Evolutionary conservation across 2,797 vertebrate genomes (phyloP).

Genomic region (Anolis apletophallus): DNA sequence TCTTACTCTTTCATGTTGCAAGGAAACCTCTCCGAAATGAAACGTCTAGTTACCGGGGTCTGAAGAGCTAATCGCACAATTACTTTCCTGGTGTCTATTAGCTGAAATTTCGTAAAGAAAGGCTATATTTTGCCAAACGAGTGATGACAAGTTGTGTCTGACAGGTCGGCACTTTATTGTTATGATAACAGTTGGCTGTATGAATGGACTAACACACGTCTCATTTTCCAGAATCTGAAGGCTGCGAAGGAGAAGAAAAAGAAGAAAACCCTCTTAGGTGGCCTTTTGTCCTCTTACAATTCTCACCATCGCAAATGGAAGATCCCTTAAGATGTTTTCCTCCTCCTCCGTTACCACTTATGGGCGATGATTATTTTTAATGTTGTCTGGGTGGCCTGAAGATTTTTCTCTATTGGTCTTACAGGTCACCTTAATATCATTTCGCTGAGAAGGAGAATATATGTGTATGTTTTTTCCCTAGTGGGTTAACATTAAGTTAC

Average conservation of each 20-base stretch:
- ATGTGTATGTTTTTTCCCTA: constrained; percentile 52
- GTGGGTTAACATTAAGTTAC: constrained; percentile 78
- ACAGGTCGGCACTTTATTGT: constrained; percentile 69
- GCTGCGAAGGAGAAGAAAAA: constrained; percentile 28
- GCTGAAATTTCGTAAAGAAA: constrained; percentile 62
- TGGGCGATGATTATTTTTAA: constrained; percentile 77
- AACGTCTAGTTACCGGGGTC: constrained; percentile 54
- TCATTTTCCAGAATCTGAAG: constrained; percentile 57
- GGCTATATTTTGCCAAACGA: constrained; percentile 62
- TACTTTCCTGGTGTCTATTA: constrained; percentile 71
- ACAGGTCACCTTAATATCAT: constrained; percentile 78
- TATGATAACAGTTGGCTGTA: constrained; percentile 74
- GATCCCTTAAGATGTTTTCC: constrained; percentile 65
- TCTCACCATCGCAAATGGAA: constrained; percentile 66
- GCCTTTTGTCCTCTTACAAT: constrained; percentile 67
- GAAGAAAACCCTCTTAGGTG: constrained; percentile 49
- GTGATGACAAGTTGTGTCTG: constrained; percentile 66
- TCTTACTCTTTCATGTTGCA: constrained; percentile 38
- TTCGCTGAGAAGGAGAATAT: constrained; percentile 64
- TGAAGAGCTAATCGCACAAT: constrained; percentile 50
- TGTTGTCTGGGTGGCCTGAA: constrained; percentile 76
- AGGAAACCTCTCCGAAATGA: constrained; percentile 59
- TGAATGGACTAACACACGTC: constrained; percentile 64
- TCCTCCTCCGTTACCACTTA: constrained; percentile 58
- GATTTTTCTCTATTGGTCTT: constrained; percentile 76